Evolutionary conservation across 2,888 invertebrate species (phyloP).

Genomic region (Tinea pellionella): DNA sequence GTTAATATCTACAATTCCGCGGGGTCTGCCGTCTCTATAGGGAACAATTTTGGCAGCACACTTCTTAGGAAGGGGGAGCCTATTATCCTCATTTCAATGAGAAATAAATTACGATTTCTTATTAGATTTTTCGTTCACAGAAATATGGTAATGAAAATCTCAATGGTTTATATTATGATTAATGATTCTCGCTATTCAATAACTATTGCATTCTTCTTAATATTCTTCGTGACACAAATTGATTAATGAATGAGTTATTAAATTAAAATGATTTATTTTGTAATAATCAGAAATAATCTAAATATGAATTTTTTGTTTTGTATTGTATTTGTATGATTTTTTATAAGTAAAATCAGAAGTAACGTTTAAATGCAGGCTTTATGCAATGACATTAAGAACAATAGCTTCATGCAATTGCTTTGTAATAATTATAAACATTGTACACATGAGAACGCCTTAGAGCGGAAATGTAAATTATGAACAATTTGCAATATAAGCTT

Average conservation of each 20-base stretch:
- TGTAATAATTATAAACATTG: background rate
- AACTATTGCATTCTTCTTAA: background rate
- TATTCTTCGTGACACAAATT: background rate
- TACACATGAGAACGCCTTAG: background rate
- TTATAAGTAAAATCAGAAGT: no score
- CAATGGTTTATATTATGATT: background rate
- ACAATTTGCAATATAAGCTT: slow-evolving; percentile 12
- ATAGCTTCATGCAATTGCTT: background rate
- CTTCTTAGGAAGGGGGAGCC: slow-evolving; percentile 49
- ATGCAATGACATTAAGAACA: background rate
- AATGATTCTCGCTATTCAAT: background rate
- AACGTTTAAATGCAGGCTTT: background rate
- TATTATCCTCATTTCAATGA: slow-evolving; percentile 67
- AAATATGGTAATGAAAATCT: slow-evolving; percentile 30
- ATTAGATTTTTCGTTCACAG: slow-evolving; percentile 63
- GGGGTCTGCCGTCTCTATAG: slow-evolving; percentile 33
- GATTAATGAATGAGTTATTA: background rate
- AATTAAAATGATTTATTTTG: background rate
- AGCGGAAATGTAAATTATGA: slow-evolving; percentile 13
- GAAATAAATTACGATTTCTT: slow-evolving; percentile 69
- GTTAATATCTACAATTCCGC: slow-evolving; percentile 56
- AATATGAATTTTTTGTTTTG: no score
- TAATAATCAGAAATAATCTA: no score
- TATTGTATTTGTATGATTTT: no score
- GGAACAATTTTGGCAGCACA: slow-evolving; percentile 40